Evolutionary conservation across 2,797 vertebrate species (phyloP), one percentile per base, ranked within the genome.

Genomic region (Thalassophryne amazonica): DNA sequence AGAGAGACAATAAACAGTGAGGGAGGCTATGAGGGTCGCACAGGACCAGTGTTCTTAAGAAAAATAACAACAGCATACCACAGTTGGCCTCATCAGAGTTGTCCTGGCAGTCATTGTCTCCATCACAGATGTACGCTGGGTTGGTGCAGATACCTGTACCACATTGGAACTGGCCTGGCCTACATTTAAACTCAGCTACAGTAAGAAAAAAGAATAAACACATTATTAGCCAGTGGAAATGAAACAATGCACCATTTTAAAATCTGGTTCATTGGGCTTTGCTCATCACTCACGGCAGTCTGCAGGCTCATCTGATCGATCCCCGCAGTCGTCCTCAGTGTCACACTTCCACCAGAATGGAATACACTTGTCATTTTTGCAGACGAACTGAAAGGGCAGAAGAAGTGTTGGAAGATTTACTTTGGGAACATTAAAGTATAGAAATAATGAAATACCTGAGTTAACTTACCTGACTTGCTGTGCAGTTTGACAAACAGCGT

Each of bases 301-400:
- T 5, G 91, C 85, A 0, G 95, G 95, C 60, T 98, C 95, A 0
- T 98, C 95, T 0, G 95, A 98, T 17, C 93, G 91, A 21, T 97
- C 95, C 0, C 95, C 95, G 3, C 95, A 98, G 81, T 98, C 95
- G 7, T 98, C 95, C 4, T 95, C 94, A 0, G 94, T 98, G 80
- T 98, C 95, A 61, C 95, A 98, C 79, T 96, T 97, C 95, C 95
- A 98, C 95, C 95, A 98, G 30, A 97, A 98, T 0, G 95, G 95
- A 76, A 98, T 97, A 63, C 95, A 98, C 79, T 98, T 96, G 75
- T 97, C 94, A 7, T 94, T 97, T 79, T 93, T 96, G 76, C 95
- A 98, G 6, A 94, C 94, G 82, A 97, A 98, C 95, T 98, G 63
- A 37, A 50, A 10, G 9, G 22, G 19, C 3, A 45, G 6, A 56